A percentile compares a stretch with the other conserved stretches of the same genome.
phyloP scores from a whole-genome alignment of 2,888 invertebrate species.

The Altica lythri region DNA sequence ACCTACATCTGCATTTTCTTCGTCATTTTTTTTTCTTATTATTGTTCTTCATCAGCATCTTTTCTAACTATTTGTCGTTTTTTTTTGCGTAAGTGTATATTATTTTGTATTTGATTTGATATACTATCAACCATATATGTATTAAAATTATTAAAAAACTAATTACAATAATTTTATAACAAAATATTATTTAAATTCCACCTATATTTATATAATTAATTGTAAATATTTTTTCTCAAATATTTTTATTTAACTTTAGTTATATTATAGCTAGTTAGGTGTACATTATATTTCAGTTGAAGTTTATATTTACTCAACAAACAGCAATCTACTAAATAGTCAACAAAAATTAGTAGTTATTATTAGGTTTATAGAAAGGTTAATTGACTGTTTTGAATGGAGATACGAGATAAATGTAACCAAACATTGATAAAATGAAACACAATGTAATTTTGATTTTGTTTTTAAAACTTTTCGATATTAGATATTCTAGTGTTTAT shows the following conservation, averaged over 20 bases:
- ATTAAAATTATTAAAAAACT: too few relatives aligned
- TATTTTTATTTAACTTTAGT: constrained; percentile 3
- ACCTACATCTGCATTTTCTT: too few relatives aligned
- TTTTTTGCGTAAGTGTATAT: too few relatives aligned
- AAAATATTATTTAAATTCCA: neutral
- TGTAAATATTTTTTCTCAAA: neutral
- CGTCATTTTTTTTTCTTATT: too few relatives aligned
- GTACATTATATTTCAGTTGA: neutral
- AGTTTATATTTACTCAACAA: neutral
- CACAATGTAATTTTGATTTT: neutral
- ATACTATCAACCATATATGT: too few relatives aligned
- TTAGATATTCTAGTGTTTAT: too few relatives aligned
- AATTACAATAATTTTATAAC: too few relatives aligned
- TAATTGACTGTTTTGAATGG: neutral
- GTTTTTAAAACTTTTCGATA: neutral
- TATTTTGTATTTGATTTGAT: too few relatives aligned
- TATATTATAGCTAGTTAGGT: constrained; percentile 24
- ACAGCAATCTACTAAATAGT: neutral
- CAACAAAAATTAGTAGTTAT: neutral
- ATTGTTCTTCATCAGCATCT: too few relatives aligned
- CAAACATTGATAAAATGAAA: neutral
- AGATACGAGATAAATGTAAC: neutral
- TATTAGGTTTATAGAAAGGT: neutral
- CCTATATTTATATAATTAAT: neutral
- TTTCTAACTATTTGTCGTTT: too few relatives aligned